These are phyloP conservation scores for Himalopsyche japonica DNA, from an alignment of 2,888 invertebrate species.

Conservation along the genomic window DNA sequence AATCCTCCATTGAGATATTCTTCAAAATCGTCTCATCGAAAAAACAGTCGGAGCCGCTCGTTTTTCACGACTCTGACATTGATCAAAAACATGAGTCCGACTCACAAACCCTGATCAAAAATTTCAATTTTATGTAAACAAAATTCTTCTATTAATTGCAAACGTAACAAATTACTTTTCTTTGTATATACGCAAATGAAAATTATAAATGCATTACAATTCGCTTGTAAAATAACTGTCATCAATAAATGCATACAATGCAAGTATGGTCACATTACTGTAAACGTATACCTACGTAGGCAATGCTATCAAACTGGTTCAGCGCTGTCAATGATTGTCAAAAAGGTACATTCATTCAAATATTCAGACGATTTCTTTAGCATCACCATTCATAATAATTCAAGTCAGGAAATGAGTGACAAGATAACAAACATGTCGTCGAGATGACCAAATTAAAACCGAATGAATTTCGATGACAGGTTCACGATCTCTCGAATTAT, in stretches of 20 bases:
- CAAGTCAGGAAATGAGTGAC: neutral
- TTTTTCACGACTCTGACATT: too few species aligned
- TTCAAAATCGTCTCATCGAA: too few species aligned
- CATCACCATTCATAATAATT: neutral
- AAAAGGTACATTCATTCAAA: neutral
- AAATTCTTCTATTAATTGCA: too few species aligned
- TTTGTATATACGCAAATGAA: too few species aligned
- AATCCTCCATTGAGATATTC: too few species aligned
- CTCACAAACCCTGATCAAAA: too few species aligned
- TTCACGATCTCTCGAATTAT: neutral
- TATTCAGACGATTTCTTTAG: neutral
- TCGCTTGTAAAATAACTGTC: neutral
- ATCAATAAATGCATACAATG: neutral
- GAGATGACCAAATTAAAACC: neutral
- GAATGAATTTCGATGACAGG: neutral
- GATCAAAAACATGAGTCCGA: too few species aligned
- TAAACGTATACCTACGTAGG: neutral
- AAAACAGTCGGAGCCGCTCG: too few species aligned
- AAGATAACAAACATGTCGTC: neutral
- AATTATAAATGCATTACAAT: too few species aligned
- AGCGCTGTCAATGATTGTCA: neutral
- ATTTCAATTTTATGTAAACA: too few species aligned
- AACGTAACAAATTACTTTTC: too few species aligned
- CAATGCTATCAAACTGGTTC: neutral
- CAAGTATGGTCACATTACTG: neutral